Base-by-base conservation (phyloP, 2,797 vertebrate species). In the Urosaurus nigricauda region DNA sequence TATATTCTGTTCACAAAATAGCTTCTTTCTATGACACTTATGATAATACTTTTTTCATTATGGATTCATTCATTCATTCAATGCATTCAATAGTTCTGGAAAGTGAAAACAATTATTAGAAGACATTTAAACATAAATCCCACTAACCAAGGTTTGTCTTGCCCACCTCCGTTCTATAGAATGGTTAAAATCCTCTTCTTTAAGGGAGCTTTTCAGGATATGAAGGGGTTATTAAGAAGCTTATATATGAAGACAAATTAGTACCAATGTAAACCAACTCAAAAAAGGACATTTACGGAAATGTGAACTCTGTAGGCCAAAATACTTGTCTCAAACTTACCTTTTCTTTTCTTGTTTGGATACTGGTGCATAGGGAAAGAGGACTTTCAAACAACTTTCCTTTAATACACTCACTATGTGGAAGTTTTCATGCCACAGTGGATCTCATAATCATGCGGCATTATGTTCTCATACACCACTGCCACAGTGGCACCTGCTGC, bases 391-490 rank as follows among this genome's bases (percentile, higher is more conserved):
- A 65, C 2, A 26, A 7, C 32, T 32, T 37, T 29, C 29, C 60
- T 82, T 65, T 24, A 32, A 29, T 11, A 92, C 88, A 89, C 47
- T 8, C 88, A 89, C 47, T 8, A 51, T 51, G 11, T 81, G 35
- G 24, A 32, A 43, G 4, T 32, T 93, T 91, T 83, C 8, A 37
- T 32, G 63, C 63, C 63, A 68, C 26, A 68, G 63, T 68, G 26
- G 63, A 7, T 29, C 26, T 3, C 8, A 68, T 68, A 32, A 68
- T 68, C 63, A 68, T 29, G 11, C 32, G 63, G 8, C 26, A 32
- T 68, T 24, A 68, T 11, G 7, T 68, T 68, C 16, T 58, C 56
- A 68, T 68, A 26, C 26, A 68, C 24, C 63, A 65, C 24, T 65
- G 63, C 5, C 63, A 65, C 63, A 26, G 63, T 65, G 24, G 63